Evolutionary conservation across 2,113 vertebrate genomes (phyloP).

Genomic region (Probosciger aterrimus): DNA sequence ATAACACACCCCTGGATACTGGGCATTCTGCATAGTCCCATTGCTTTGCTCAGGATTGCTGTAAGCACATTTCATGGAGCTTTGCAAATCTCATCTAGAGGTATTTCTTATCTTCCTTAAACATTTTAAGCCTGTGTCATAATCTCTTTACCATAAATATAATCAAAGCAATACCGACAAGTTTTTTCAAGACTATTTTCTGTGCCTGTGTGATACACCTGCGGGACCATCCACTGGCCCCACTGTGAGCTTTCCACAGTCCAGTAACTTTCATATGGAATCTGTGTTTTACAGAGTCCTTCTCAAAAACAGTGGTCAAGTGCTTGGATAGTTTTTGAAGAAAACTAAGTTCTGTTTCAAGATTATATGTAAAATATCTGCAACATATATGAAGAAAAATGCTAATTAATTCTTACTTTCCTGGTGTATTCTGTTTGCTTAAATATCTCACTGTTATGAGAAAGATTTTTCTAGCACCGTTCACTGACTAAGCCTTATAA

Average conservation of each 20-base stretch:
- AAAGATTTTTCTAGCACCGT: background rate
- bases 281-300: background rate
- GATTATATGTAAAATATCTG: background rate
- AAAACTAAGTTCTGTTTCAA: background rate
- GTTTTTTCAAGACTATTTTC: background rate
- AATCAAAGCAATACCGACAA: background rate
- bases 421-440: background rate
- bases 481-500: background rate
- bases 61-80: background rate
- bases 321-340: background rate
- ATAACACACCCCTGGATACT: background rate
- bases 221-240: background rate
- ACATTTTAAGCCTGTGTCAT: background rate
- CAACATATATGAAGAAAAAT: background rate
- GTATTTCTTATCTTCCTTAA: background rate
- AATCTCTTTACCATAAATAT: background rate
- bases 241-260: background rate
- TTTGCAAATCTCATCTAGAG: background rate
- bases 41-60: background rate
- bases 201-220: background rate
- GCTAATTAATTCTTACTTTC: background rate
- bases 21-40: background rate
- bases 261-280: background rate
- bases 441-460: background rate
- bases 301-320: background rate